Base-by-base conservation (phyloP, 2,113 vertebrate species). In the Psilopsiagon aymara region DNA sequence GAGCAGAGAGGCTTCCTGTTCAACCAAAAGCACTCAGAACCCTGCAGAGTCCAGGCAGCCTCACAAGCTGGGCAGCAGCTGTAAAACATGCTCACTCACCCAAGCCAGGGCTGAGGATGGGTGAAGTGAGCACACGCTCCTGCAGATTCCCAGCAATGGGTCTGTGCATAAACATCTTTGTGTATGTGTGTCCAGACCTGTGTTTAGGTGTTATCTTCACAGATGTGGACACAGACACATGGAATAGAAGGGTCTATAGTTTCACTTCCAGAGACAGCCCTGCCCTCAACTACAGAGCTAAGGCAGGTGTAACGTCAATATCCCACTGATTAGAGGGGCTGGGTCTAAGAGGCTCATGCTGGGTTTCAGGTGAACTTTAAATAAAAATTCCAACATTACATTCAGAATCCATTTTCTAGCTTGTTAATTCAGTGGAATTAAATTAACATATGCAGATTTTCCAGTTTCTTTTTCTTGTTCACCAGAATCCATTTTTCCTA, bases 1-100 rank as follows among this genome's bases (percentile, higher is more conserved):
- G 55, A 96, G 51, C 76, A 85, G 82, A 84, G 82, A 86, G 10
- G 73, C 88, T 98, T 98, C 97, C 98, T 97, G 92, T 96, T 97
- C 86, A 94, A 79, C 92, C 21, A 87, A 96, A 98, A 93, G 39
- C 92, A 71, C 3, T 2, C 63, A 71, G 76, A 62, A 25, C 55
- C 44, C 57, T 70, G 68, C 10, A 13, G 59, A 68, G 49, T n/a
- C 75, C 17, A 24, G 16, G 81, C 75, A 51, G 67, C 71, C 60
- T 84, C 16, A 41, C 18, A 9, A 28, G 41, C 29, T 5, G 19
- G 55, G 64, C 84, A 82, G 82, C 68, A 59, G 18, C 41, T 66
- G 53, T 8, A 20, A 82, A 76, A 70, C 8, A 8, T 0, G 0
- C 46, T 86, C 2, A 9, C 9, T 81, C 17, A 55, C 24, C 67